Conservation (phyloP, 2,888 invertebrate species). For the Drosophila pegasa region DNA sequence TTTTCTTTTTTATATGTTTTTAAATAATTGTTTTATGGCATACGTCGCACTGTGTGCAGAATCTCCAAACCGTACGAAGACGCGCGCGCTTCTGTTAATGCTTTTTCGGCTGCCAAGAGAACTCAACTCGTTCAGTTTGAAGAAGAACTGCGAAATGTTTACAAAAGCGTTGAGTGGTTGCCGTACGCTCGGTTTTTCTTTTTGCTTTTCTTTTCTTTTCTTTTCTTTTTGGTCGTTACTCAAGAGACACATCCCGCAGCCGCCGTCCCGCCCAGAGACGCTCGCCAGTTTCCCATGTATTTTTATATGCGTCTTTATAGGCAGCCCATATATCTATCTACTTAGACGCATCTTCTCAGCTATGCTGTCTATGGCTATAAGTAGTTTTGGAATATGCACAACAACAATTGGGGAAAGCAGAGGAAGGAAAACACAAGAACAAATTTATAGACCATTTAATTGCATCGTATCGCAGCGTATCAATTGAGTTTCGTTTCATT, state of each 20-base stretch:
- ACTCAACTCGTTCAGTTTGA: conserved; percentile 53
- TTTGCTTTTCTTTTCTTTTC: background rate
- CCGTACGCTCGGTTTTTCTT: conserved; percentile 25
- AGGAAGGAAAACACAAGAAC: conserved; percentile 15
- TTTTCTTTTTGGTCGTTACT: conserved; percentile 10
- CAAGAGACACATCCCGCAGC: conserved; percentile 34
- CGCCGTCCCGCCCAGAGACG: conserved; percentile 14
- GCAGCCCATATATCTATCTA: conserved; percentile 47
- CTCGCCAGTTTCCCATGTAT: conserved; percentile 42
- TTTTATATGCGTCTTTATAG: conserved; percentile 68
- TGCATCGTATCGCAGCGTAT: conserved; percentile 14
- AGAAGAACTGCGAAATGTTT: conserved; percentile 68
- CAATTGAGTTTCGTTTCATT: conserved; percentile 24
- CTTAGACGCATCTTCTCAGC: conserved; percentile 34
- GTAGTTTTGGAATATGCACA: conserved; percentile 30
- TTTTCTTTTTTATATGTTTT: conserved; percentile 1
- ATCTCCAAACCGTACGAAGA: conserved; percentile 35
- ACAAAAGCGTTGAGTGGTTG: conserved; percentile 74
- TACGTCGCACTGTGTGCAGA: conserved; percentile 8
- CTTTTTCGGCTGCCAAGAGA: conserved; percentile 44
- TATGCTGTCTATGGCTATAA: conserved; percentile 28
- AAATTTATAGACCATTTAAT: conserved; percentile 42
- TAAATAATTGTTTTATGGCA: conserved; percentile 20
- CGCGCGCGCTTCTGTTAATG: conserved; percentile 70
- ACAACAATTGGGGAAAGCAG: background rate